Evolutionary conservation across 2,797 vertebrate species (phyloP), one percentile per base, ranked within the genome.

Genomic region (Tinamus major): DNA sequence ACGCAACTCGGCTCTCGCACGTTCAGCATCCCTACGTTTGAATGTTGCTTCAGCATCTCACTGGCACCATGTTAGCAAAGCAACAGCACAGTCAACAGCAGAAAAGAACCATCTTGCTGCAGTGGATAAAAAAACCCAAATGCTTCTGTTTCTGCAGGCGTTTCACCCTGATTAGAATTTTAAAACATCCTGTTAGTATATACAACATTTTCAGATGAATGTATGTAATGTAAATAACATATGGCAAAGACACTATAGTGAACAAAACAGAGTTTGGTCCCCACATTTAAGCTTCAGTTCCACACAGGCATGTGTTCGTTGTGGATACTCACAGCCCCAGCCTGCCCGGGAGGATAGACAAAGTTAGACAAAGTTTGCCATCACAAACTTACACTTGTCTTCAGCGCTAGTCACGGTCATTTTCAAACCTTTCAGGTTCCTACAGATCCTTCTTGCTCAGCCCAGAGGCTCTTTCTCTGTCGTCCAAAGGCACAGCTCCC

Each of bases 251-350:
- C 4, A 18, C 31, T 24, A 24, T 20, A 31, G 39, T 3, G 29
- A 87, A 41, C 26, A 59, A 69, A 93, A 12, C 5, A 16, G n/a
- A 55, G 49, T 59, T 39, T 44, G 26, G 37, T 42, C 51, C 51
- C 37, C 37, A 65, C 15, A 5, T 35, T 3, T 70, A 49, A 71
- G 27, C 35, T 71, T 63, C 80, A 72, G 0, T 41, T 41, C 37
- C 27, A 24, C 3, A 13, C 49, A 61, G 61, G 24, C 56, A 29
- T 3, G 2, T 0, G 6, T 24, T 51, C 2, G 0, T 13, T 4
- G 2, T 16, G 77, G 77, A 26, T 53, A 16, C 31, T 39, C 49
- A 23, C 48, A 89, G 51, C 9, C 49, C 41, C 67, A 86, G 19
- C 23, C 69, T 48, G 13, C 14, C 55, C 4, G 8, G 16, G 15